Base-by-base conservation (phyloP, 1,140 invertebrate species). In the Arion vulgaris region DNA sequence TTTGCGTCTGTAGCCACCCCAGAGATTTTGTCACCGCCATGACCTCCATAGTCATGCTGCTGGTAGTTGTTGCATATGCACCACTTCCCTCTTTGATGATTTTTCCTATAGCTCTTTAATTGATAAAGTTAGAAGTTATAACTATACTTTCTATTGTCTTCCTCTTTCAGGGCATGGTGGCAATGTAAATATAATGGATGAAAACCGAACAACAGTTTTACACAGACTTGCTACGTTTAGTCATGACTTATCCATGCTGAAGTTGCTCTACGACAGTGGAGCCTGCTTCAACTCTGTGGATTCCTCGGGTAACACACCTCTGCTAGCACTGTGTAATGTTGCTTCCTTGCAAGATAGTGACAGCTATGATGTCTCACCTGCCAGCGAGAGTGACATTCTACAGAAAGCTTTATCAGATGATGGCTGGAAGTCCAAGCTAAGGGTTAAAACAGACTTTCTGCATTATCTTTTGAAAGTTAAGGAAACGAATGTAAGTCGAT, bases 301-400 rank as follows among this genome's bases (percentile, higher is more conserved):
- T 73, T 39, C 41, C 36, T 57, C 83, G 15, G 87, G 88, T 23
- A 90, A 88, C 75, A 87, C 89, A 15, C 90, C 90, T 26, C 74
- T 91, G 13, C 69, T 89, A n/a, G 83, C 88, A 0, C 79, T 90
- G 78, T 91, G 88, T 86, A 86, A 89, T 75, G 84, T 87, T 4
- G 71, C 86, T 0, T 77, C 84, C 0, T 84, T 85, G 23, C 85
- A 88, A 15, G 75, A 86, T 71, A 86, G 87, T 62, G 86, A 89
- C 69, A 87, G 85, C 41, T 81, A 86, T 39, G 86, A 89, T 66
- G 88, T 88, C 68, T 53, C 86, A 39, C 87, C 88, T 7, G 85
- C 88, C 38, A 45, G 41, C 41, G 80, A 82, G 15, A 76, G 73
- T 75, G 80, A 75, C 38, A 57, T 81, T 51, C 32, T 51, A 26